These are phyloP conservation scores for Odontamblyopus lacepedii DNA, from an alignment of 2,797 vertebrate species.

Conservation along the genomic window DNA sequence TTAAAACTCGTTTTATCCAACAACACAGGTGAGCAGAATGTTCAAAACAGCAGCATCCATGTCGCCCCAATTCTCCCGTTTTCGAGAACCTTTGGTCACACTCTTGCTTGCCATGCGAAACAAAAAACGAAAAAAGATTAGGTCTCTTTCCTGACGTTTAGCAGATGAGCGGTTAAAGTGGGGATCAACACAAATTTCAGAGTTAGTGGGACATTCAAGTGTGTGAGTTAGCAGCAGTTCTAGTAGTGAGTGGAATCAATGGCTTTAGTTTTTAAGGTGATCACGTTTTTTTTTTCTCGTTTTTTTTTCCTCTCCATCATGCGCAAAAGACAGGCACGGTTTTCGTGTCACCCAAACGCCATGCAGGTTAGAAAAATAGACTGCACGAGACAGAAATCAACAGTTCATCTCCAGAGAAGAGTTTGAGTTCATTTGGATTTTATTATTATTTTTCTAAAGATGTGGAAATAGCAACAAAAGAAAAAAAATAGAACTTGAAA, in stretches of 20 bases:
- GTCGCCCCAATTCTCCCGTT: constrained; percentile 47
- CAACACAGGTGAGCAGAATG: constrained; percentile 64
- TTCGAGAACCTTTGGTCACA: constrained; percentile 69
- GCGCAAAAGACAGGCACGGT: constrained; percentile 64
- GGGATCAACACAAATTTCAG: constrained; percentile 46
- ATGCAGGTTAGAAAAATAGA: constrained; percentile 77
- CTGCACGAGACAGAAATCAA: constrained; percentile 76
- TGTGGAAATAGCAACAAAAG: constrained; percentile 84
- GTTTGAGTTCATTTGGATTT: constrained; percentile 82
- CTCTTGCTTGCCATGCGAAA: constrained; percentile 58
- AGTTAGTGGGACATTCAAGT: constrained; percentile 72
- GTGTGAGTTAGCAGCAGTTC: constrained; percentile 77
- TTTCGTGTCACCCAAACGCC: constrained; percentile 48
- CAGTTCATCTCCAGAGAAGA: constrained; percentile 74
- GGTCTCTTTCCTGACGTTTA: constrained; percentile 27
- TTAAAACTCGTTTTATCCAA: constrained; percentile 45
- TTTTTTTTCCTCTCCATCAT: constrained; percentile 45
- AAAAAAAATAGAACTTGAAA: constrained; percentile 60
- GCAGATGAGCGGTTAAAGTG: constrained; percentile 22
- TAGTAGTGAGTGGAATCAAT: constrained; percentile 68
- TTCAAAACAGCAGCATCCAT: constrained; percentile 68
- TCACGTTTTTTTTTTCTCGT: constrained; percentile 36
- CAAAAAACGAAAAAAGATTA: constrained; percentile 39
- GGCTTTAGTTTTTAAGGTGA: constrained; percentile 66
- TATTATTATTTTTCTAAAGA: constrained; percentile 78